phyloP scores from a whole-genome alignment of 2,113 vertebrate species.

The Onychostruthus taczanowskii region DNA sequence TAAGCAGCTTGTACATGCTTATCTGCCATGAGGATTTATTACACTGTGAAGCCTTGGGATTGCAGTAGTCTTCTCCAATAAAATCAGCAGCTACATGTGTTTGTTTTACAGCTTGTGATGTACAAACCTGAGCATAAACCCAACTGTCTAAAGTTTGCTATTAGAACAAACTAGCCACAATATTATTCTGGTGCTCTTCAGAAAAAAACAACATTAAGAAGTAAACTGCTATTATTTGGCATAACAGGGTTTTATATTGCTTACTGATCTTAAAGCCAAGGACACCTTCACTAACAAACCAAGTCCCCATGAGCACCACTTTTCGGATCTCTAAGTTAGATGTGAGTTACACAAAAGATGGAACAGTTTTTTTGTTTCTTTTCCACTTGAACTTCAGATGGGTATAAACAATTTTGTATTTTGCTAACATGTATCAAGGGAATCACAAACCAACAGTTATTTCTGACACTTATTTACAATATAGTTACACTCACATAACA shows the following conservation, averaged over 20 bases:
- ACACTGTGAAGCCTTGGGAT: background rate
- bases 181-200: background rate
- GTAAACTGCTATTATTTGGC: background rate
- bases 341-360: background rate
- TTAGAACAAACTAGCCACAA: background rate
- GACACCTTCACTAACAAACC: background rate
- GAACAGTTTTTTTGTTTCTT: background rate
- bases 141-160: background rate
- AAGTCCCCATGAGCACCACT: background rate
- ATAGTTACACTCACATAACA: rapidly evolving
- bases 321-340: background rate
- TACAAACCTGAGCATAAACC: background rate
- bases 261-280: background rate
- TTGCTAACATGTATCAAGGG: background rate
- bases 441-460: background rate
- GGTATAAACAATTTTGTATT: background rate
- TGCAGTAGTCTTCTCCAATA: background rate
- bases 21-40: background rate
- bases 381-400: background rate
- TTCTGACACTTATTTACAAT: background rate
- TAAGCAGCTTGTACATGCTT: background rate
- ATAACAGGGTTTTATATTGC: background rate
- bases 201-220: background rate
- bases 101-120: background rate
- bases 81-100: rapidly evolving